These are phyloP conservation scores for Maconellicoccus hirsutus DNA, from an alignment of 1,140 invertebrate genomes.

Conservation along the genomic window DNA sequence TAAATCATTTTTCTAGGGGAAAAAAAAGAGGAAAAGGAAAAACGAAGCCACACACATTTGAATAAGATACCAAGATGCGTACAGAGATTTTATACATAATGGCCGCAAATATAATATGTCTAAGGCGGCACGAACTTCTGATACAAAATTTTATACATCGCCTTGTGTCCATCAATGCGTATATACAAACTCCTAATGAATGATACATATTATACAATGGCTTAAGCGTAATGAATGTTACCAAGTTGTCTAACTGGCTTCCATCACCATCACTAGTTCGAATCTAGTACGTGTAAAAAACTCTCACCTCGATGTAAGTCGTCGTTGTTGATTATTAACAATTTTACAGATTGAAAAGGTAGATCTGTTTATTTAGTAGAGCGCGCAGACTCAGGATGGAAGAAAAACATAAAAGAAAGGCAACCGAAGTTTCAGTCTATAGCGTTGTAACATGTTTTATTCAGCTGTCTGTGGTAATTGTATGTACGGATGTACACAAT, in stretches of 20 bases:
- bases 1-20: too few species aligned
- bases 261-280: conserved; percentile 2
- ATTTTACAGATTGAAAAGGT: conserved; percentile 16
- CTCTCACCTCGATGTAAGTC: conserved; percentile 18
- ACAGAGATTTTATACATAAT: background rate
- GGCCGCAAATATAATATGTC: background rate
- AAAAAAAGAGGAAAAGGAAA: too few species aligned
- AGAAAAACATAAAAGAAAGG: conserved; percentile 18
- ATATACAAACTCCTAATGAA: conserved; percentile 19
- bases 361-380: conserved; percentile 21
- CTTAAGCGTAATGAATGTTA: conserved; percentile 16
- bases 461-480: conserved; percentile 20
- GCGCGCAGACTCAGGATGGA: background rate
- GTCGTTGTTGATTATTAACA: conserved; percentile 14
- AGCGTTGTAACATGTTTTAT: conserved; percentile 21
- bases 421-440: conserved; percentile 15
- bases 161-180: conserved; percentile 11
- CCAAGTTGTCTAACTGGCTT: conserved; percentile 20
- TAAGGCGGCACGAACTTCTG: background rate
- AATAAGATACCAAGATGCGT: too few species aligned
- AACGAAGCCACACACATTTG: too few species aligned
- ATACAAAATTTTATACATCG: background rate
- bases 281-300: conserved; percentile 19
- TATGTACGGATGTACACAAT: conserved; percentile 21
- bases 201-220: conserved; percentile 18